These are phyloP conservation scores for Microcebus tavaratra DNA, from an alignment of 2,113 vertebrate genomes.

Conservation along the genomic window DNA sequence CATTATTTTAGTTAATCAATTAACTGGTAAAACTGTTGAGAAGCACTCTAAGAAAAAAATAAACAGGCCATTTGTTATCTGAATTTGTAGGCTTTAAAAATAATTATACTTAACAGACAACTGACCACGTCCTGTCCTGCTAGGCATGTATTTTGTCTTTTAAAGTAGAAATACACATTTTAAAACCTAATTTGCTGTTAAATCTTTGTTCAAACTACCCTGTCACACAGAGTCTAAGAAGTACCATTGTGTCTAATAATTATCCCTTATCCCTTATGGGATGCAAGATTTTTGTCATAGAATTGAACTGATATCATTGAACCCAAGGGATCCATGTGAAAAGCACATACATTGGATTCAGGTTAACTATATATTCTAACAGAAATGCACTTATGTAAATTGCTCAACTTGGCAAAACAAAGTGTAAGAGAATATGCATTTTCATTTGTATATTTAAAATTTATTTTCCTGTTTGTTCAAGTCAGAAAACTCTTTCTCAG, in stretches of 20 bases:
- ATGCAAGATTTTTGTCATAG: neutral
- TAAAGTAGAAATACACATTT: neutral
- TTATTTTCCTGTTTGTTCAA: constrained; percentile 51
- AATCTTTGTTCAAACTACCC: neutral
- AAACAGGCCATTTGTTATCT: neutral
- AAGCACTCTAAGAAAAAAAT: neutral
- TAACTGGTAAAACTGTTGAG: neutral
- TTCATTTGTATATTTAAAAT: constrained; percentile 33
- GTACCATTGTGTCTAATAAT: neutral
- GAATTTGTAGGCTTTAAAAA: constrained; percentile 47
- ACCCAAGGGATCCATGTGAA: neutral
- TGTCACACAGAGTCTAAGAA: neutral
- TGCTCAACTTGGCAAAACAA: neutral
- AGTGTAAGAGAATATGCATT: neutral
- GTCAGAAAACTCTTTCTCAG: neutral
- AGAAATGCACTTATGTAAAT: neutral
- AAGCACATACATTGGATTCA: neutral
- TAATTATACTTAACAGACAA: neutral
- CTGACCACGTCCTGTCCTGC: neutral
- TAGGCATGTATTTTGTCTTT: neutral
- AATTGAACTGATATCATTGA: neutral
- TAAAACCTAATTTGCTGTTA: neutral
- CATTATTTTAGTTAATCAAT: neutral
- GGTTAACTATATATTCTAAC: neutral
- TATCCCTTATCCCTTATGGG: neutral